Evolutionary conservation across 2,888 invertebrate genomes (phyloP).

Genomic region (Acanthosepion lycidas): DNA sequence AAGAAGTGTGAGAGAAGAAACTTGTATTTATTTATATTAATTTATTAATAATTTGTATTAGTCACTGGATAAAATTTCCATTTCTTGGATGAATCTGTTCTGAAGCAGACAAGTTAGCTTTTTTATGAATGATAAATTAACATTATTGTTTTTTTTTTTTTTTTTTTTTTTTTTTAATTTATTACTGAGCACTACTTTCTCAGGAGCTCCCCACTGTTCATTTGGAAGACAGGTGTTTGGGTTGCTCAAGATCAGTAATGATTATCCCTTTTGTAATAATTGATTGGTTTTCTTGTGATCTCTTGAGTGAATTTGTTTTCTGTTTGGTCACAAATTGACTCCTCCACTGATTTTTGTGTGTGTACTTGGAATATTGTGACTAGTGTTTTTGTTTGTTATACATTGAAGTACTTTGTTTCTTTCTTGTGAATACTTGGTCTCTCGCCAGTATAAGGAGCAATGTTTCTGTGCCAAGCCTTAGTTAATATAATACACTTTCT

Average conservation of each 20-base stretch:
- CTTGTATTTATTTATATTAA: no score
- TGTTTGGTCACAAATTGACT: neutral
- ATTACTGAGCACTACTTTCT: no score
- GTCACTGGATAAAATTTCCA: no score
- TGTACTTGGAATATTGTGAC: neutral
- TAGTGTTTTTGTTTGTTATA: neutral
- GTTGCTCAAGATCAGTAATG: neutral
- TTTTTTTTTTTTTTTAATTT: no score
- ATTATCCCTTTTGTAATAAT: neutral
- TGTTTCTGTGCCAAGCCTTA: neutral
- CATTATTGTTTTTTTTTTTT: no score
- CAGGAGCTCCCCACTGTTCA: neutral
- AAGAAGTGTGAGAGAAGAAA: no score
- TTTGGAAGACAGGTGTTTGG: neutral
- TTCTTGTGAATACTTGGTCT: neutral
- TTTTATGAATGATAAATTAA: no score
- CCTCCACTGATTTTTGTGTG: neutral
- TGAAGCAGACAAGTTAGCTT: no score
- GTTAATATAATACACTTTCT: neutral
- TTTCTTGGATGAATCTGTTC: no score
- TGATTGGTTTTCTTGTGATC: neutral
- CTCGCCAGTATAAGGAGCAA: slow-evolving; percentile 7
- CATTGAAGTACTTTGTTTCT: neutral
- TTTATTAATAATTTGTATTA: no score
- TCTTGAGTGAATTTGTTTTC: neutral